Evolutionary conservation across 2,797 vertebrate genomes (phyloP), one percentile per base, ranked within the genome.

Genomic region (Iguana delicatissima): DNA sequence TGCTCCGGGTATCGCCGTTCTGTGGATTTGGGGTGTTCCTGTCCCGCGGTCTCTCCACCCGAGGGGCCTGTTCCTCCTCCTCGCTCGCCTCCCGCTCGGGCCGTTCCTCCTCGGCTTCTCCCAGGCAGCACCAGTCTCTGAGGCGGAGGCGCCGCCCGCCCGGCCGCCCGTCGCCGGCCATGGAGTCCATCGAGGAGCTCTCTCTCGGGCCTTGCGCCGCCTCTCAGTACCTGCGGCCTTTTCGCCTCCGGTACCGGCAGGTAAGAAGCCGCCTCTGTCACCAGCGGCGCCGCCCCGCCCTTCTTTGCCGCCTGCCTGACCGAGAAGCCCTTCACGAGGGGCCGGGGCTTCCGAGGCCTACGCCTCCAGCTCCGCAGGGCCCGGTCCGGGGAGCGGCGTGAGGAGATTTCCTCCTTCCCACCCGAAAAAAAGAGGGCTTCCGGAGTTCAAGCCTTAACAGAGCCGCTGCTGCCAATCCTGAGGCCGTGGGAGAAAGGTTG

Each of bases 211-310:
- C 98, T 52, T 99, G 98, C 97, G 95, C 96, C 94, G 97, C 97
- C 91, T 98, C 98, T 86, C 96, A 97, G 85, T 98, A 98, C 80
- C 94, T 99, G 95, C 98, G 98, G 92, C 98, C 98, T 72, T 97
- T 98, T 94, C 97, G 98, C 94, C 97, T 96, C 89, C 90, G 89
- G 67, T 96, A 96, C 94, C 93, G 95, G 80, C 96, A 96, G 95
- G 96, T 95, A 92, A 95, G 94, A 22, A 26, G 16, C 46, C 38
- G 42, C 32, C 55, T 6, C 20, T 46, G 4, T 46, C 3, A 46
- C 42, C 42, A 46, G 4, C 42, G 32, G 32, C 12, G 18, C 14
- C 59, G 62, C 67, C 13, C 16, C 35, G 38, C 6, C 42, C 35
- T 24, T 55, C 35, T 3, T 16, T 38, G 3, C 18, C 24, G 24